These are phyloP conservation scores for Staurois parvus DNA, from an alignment of 2,797 vertebrate species.

Conservation along the genomic window DNA sequence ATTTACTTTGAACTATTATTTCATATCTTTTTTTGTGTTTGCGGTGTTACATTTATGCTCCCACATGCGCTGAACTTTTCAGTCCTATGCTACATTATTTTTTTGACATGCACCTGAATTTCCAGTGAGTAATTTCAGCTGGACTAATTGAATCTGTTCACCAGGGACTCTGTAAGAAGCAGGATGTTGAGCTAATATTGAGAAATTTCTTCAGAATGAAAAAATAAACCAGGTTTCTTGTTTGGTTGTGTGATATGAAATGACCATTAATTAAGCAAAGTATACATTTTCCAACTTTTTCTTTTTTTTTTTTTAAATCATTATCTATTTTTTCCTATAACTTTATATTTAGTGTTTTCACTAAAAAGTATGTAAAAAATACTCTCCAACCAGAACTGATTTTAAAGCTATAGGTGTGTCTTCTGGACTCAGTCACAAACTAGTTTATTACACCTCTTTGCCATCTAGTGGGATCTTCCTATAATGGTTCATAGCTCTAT, in stretches of 20 bases:
- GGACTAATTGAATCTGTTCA: conserved; percentile 15
- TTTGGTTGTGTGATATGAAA: not conserved
- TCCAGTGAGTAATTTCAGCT: conserved; percentile 17
- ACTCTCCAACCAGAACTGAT: too few relatives aligned
- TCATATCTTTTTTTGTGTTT: conserved; percentile 3
- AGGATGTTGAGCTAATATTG: not conserved
- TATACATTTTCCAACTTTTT: too few relatives aligned
- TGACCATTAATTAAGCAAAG: not conserved
- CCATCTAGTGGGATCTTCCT: too few relatives aligned
- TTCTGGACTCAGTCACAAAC: too few relatives aligned
- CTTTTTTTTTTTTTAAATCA: not conserved
- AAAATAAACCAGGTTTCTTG: not conserved
- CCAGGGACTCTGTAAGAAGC: not conserved
- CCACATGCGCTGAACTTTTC: conserved; percentile 20
- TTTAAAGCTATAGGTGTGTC: too few relatives aligned
- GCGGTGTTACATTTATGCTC: not conserved
- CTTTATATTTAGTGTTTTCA: not conserved
- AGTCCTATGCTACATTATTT: conserved; percentile 20
- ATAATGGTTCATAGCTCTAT: too few relatives aligned
- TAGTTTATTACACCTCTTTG: too few relatives aligned
- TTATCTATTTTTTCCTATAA: not conserved
- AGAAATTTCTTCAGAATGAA: not conserved
- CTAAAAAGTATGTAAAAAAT: not conserved
- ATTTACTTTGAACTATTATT: not conserved
- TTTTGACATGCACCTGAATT: conserved; percentile 13